Evolutionary conservation across 2,113 vertebrate genomes (phyloP), one percentile per base, ranked within the genome.

Genomic region (Ceyx melanurus): DNA sequence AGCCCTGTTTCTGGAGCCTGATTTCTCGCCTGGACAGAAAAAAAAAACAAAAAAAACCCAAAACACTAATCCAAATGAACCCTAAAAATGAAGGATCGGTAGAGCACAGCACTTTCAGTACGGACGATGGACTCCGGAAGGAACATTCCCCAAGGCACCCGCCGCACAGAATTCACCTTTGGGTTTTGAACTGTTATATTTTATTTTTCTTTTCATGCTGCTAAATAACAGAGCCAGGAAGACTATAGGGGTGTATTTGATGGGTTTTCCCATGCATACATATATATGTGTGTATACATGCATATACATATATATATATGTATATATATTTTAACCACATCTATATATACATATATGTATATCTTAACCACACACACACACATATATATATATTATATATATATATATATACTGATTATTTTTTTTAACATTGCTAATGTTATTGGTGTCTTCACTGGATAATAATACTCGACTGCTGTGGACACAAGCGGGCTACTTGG

Each of bases 71-170:
- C 97, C 97, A 97, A 97, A 97, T 95, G 97, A 97, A 97, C 95
- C 94, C 97, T 97, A 97, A 98, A 96, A 97, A 98, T 99, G 98
- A 99, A 99, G 99, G 98, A 98, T 98, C 98, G 98, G 97, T 97
- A 98, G 97, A 98, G 98, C 98, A 99, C 98, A 99, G 99, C 99
- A 99, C 99, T 99, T 99, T 99, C 98, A 98, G 98, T 97, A 98
- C 97, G 98, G 97, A 99, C 97, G 91, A 96, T 76, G 86, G 98
- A 97, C 98, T 98, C 98, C 96, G 97, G 97, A 98, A 97, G 97
- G 99, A 98, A 98, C 99, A 98, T 99, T 99, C 98, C 98, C 96
- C 94, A 98, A 95, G 98, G 97, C 97, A 97, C 97, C 97, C 95
- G 93, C 97, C 96, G 93, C 96, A 97, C 97, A 97, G 70, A 94